Conservation (phyloP, 2,888 invertebrate species). For the Sphinx pinastri region DNA sequence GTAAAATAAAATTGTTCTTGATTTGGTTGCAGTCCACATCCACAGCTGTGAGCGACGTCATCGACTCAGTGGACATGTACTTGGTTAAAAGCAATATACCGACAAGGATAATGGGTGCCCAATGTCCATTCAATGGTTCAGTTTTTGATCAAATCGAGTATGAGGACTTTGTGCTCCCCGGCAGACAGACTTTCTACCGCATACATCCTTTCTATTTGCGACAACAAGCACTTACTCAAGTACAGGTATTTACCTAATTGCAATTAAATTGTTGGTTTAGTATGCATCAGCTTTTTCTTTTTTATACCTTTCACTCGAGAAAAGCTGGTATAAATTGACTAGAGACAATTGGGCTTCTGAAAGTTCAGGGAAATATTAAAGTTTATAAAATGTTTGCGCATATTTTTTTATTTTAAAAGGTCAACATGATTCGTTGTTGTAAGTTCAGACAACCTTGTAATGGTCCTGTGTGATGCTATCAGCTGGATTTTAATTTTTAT, state of each 20-base stretch:
- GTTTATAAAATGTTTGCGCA: no score
- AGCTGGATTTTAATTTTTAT: no score
- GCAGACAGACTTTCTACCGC: slow-evolving; percentile 76
- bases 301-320: no score
- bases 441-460: no score
- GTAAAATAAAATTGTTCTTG: neutral
- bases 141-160: slow-evolving; percentile 66
- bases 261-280: neutral
- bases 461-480: no score
- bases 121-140: slow-evolving; percentile 70
- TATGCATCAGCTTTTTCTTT: no score
- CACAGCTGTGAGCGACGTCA: slow-evolving; percentile 58
- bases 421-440: no score
- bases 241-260: slow-evolving; percentile 53
- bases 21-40: slow-evolving; percentile 59
- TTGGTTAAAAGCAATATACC: slow-evolving; percentile 68
- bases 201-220: slow-evolving; percentile 77
- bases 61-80: slow-evolving; percentile 59
- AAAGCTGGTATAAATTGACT: no score
- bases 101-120: slow-evolving; percentile 65
- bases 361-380: no score
- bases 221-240: slow-evolving; percentile 58
- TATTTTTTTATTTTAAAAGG: no score
- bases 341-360: no score
- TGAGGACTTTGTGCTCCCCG: slow-evolving; percentile 85